Evolutionary conservation across 2,113 vertebrate species (phyloP), one percentile per base, ranked within the genome.

Genomic region (Strix aluco): DNA sequence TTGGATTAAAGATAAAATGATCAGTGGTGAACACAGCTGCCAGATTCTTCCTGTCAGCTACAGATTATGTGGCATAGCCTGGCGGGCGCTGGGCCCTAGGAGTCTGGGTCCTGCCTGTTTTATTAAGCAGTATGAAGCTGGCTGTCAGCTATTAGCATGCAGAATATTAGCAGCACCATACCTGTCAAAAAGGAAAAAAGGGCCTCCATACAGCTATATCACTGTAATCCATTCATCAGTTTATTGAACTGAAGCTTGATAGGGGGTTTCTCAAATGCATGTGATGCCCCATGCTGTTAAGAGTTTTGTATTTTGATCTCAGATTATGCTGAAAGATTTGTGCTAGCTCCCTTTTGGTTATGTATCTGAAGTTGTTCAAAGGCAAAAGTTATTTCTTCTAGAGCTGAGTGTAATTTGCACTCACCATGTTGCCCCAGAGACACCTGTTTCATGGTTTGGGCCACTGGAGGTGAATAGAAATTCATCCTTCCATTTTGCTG

Each of bases 291-390:
- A 26, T 54, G 81, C 61, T 5, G 22, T 38, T 75, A 54, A n/a
- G 70, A 79, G 49, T 94, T 92, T 90, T 91, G 30, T 72, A 81
- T 94, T 97, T 96, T 92, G 61, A 91, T 93, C 88, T 95, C 92
- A 86, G 96, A 86, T 97, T 95, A 83, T 34, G 34, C 51, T 66
- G 81, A 85, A 94, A 90, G 85, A 62, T 94, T 86, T 94, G 72
- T 92, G 44, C 57, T 70, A 55, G 26, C 70, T 96, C 27, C 19
- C 54, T 94, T 86, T 77, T 26, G 81, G 81, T 81, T 91, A 71
- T 36, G 40, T 20, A 78, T 74, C 88, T 94, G 72, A 92, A 82
- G 75, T 29, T 86, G 26, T 88, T 94, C 63, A 78, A 96, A 95
- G 75, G 55, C 21, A 59, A 36, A 90, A 59, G 15, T 88, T 90